Evolutionary conservation across 1,140 invertebrate species (phyloP), one percentile per base, ranked within the genome.

Genomic region (Zaprionus capensis): DNA sequence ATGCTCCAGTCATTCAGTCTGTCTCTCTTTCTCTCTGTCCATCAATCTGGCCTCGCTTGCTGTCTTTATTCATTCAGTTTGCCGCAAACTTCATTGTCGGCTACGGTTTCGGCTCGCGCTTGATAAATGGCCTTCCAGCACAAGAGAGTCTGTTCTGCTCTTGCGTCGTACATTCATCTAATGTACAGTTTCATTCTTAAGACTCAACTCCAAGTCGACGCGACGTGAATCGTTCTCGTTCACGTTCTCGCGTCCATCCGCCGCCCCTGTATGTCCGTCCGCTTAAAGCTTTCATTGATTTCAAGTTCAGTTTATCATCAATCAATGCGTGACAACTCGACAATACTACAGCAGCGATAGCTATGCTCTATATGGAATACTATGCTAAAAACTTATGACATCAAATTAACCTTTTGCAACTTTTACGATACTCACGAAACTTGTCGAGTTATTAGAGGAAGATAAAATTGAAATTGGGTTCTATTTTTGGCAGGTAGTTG

Each of bases 251-350:
- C 26, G 6, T 28, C 5, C 26, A 28, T 28, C 26, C 5, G 26
- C 26, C 5, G 26, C 26, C 26, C 26, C 26, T 28, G 26, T 28
- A 28, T 20, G 44, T 46, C 22, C 49, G 44, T 61, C 56, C 46
- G 58, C 15, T 72, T 59, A 72, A 72, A 78, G 78, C 61, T 76
- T 79, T 81, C 76, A 80, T 88, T 83, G 82, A 79, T 80, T 86
- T 90, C 85, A 88, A 90, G 85, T 88, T 90, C 85, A 88, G 81
- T 88, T 85, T 70, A 81, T 85, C 81, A 88, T 88, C 81, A 88
- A 88, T 88, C 84, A 88, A 75, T 58, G 70, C 58, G 58, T 81
- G 84, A 90, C 84, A 87, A 78, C 44, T 74, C 41, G 44, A 51
- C 17, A 36, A 44, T 44, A 17, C 41, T 51, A 51, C 44, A 22